Conservation (phyloP, 2,113 vertebrate genomes). For the Chinchilla lanigera region DNA sequence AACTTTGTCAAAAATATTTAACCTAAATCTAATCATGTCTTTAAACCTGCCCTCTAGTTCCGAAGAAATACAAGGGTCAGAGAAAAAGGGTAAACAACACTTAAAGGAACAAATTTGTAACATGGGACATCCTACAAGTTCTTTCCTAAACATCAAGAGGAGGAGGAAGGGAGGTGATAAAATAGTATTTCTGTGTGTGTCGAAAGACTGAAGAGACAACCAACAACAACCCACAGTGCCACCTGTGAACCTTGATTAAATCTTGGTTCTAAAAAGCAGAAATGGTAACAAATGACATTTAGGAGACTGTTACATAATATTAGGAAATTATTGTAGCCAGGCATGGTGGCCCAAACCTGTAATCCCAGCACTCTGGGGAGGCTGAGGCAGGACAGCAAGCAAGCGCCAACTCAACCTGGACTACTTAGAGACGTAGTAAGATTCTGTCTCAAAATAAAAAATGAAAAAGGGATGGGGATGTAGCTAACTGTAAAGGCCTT, state of each 20-base stretch:
- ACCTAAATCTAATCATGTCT: constrained; percentile 1
- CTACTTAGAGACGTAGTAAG: not conserved
- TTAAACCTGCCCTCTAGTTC: constrained; percentile 18
- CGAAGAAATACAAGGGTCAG: constrained; percentile 21
- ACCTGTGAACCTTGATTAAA: not conserved
- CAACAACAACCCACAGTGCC: not conserved
- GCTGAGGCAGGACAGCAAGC: not conserved
- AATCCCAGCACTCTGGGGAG: not conserved
- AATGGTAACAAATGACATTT: constrained; percentile 31
- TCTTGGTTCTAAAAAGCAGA: constrained; percentile 19
- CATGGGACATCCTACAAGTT: not conserved
- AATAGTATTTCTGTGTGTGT: not conserved
- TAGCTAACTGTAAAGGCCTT: not conserved
- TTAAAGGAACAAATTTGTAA: constrained; percentile 28
- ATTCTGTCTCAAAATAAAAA: not conserved
- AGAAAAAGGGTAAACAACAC: not conserved
- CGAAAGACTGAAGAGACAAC: constrained; percentile 5
- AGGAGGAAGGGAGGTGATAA: not conserved
- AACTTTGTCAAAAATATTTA: constrained; percentile 39
- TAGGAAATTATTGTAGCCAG: constrained; percentile 14
- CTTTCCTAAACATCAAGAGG: not conserved
- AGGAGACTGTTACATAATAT: not conserved
- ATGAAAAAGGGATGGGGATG: not conserved
- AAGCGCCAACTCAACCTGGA: not conserved
- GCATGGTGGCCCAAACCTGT: not conserved